A percentile compares a stretch with the other conserved stretches of the same genome.
Conservation (phyloP, 2,113 vertebrate genomes). For the Xenus cinereus region DNA sequence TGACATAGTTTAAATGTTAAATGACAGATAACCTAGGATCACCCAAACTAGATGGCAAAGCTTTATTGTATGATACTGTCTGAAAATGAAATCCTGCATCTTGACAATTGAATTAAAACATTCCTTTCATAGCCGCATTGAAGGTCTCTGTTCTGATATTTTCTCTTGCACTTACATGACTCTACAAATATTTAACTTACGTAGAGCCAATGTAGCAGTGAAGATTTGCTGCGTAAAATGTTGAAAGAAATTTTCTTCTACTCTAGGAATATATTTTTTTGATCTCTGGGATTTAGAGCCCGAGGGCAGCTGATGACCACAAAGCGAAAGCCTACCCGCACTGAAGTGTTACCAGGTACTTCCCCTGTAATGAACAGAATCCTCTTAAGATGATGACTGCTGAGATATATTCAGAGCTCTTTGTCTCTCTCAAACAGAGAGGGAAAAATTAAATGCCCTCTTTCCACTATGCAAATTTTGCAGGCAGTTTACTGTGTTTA, state of each 20-base stretch:
- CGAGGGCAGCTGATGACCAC: neutral
- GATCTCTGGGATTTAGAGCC: neutral
- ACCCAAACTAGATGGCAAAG: neutral
- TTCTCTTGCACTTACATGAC: neutral
- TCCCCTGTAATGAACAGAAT: neutral
- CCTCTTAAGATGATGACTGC: neutral
- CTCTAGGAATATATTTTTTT: neutral
- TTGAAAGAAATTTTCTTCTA: neutral
- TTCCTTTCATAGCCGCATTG: neutral
- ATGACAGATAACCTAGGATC: neutral
- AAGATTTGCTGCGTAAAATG: neutral
- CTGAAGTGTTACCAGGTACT: neutral
- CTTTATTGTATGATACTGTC: neutral
- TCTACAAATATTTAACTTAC: neutral
- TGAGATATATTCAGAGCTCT: neutral
- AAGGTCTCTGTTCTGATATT: neutral
- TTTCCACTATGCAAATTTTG: constrained; percentile 23
- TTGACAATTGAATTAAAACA: neutral
- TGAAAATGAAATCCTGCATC: neutral
- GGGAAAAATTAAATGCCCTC: neutral
- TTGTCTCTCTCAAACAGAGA: neutral
- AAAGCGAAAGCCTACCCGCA: neutral
- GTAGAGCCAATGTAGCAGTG: neutral
- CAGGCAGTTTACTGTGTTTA: constrained; percentile 30
- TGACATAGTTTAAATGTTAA: neutral